Conservation (phyloP, 2,797 vertebrate genomes). For the Cephalopachus bancanus region DNA sequence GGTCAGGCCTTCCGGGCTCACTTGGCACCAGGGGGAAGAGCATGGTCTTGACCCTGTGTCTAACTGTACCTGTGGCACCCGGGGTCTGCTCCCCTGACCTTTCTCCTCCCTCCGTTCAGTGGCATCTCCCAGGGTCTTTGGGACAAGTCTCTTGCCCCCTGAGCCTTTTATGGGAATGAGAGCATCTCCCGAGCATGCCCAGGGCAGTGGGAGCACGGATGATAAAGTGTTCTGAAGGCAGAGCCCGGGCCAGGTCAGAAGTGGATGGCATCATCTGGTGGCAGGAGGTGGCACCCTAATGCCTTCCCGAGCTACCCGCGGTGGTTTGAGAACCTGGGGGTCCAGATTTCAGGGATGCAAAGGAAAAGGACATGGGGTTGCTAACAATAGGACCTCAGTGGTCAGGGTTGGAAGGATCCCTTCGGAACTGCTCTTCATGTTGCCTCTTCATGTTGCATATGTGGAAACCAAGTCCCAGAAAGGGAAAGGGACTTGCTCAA, state of each 20-base stretch:
- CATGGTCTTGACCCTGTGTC: neutral
- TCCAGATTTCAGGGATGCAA: neutral
- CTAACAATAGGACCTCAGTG: no score
- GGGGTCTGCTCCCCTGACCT: neutral
- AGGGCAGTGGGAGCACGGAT: neutral
- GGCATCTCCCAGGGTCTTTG: neutral
- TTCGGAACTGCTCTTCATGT: neutral
- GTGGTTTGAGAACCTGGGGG: neutral
- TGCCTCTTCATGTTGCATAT: neutral
- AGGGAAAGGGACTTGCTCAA: neutral
- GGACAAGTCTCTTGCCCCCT: neutral
- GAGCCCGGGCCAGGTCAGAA: neutral
- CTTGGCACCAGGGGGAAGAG: neutral
- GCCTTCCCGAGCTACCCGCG: neutral
- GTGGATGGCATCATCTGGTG: neutral
- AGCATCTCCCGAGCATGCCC: fast-evolving
- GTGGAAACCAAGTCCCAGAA: conserved; percentile 4
- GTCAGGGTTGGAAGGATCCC: neutral
- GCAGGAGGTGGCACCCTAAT: neutral
- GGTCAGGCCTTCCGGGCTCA: neutral
- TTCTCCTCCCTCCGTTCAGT: neutral
- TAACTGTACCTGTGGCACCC: neutral
- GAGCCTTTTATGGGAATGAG: neutral
- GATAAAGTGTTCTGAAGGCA: neutral
- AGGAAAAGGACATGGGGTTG: neutral